A percentile compares a stretch with the other conserved stretches of the same genome.
These are phyloP conservation scores for Prunella strophiata DNA, from an alignment of 2,797 vertebrate species.

Conservation along the genomic window DNA sequence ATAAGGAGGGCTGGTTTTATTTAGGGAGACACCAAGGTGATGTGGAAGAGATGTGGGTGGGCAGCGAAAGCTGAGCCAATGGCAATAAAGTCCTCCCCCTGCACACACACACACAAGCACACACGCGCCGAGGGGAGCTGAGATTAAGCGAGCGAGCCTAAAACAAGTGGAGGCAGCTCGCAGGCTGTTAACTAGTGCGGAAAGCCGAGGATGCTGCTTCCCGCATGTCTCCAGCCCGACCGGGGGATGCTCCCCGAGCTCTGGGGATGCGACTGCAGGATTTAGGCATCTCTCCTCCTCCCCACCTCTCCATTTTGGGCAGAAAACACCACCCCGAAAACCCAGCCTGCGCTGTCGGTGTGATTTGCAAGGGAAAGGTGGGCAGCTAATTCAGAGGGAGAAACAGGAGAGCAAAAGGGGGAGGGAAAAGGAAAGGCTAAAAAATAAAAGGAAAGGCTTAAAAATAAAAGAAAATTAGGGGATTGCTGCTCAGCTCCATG, in stretches of 20 bases:
- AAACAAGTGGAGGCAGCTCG: slow-evolving; percentile 67
- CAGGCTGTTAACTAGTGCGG: slow-evolving; percentile 76
- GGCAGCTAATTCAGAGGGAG: slow-evolving; percentile 41
- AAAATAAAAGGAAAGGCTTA: not conserved
- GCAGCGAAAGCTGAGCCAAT: slow-evolving; percentile 84
- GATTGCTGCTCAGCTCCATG: not conserved
- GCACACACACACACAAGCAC: slow-evolving; percentile 53
- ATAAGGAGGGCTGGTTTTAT: slow-evolving; percentile 85
- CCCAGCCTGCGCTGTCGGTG: not conserved
- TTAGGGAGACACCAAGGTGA: slow-evolving; percentile 89
- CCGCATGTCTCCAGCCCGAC: slow-evolving; percentile 9
- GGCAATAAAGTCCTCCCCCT: slow-evolving; percentile 84
- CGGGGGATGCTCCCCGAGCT: not conserved
- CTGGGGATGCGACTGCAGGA: not conserved
- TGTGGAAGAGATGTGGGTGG: slow-evolving; percentile 85
- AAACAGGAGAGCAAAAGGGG: not conserved
- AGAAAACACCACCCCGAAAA: slow-evolving; percentile 9
- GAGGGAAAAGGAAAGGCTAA: not conserved
- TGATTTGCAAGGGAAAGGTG: slow-evolving; percentile 8
- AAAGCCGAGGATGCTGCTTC: slow-evolving; percentile 62
- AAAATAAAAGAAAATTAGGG: not conserved
- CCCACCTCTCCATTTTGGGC: slow-evolving; percentile 31
- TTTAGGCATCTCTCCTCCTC: slow-evolving; percentile 10
- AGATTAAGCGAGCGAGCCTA: slow-evolving; percentile 76
- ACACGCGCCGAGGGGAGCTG: slow-evolving; percentile 73